A percentile compares a stretch with the other conserved stretches of the same genome.
Evolutionary conservation across 1,140 invertebrate species (phyloP).

Genomic region (Pinna nobilis): DNA sequence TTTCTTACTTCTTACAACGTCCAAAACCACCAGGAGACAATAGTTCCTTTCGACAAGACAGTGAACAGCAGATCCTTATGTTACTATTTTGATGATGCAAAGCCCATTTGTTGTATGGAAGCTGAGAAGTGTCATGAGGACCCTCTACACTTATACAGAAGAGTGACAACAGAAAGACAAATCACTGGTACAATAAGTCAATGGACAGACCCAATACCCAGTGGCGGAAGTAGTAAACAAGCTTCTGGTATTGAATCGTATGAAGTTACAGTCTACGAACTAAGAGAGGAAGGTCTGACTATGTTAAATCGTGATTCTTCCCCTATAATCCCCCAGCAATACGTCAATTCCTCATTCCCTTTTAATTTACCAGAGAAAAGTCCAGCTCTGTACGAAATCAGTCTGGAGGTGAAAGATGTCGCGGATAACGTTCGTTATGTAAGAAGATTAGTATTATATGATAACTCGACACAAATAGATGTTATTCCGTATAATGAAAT

Average conservation of each 20-base stretch:
- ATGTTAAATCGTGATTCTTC: too few species aligned
- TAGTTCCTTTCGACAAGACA: slow-evolving; percentile 9
- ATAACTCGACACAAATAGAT: too few species aligned
- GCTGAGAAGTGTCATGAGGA: neutral
- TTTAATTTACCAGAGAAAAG: slow-evolving; percentile 1
- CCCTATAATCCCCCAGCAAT: neutral
- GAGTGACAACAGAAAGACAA: neutral
- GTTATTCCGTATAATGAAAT: too few species aligned
- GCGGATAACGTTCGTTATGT: slow-evolving; percentile 42
- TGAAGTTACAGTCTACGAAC: slow-evolving; percentile 13
- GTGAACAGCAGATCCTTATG: neutral
- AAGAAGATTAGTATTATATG: slow-evolving; percentile 48
- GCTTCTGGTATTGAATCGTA: slow-evolving; percentile 26
- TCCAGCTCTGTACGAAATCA: slow-evolving; percentile 33
- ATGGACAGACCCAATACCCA: slow-evolving; percentile 21
- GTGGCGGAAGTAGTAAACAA: neutral
- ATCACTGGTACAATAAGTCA: neutral
- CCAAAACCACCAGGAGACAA: neutral
- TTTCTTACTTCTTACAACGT: slow-evolving; percentile 18
- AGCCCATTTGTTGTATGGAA: slow-evolving; percentile 4
- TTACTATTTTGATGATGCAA: slow-evolving; percentile 2
- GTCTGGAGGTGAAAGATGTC: slow-evolving; percentile 46
- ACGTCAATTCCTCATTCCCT: neutral
- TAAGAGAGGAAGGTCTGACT: neutral
- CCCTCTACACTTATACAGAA: neutral